Evolutionary conservation across 2,113 vertebrate species (phyloP).

Genomic region (Setophaga kirtlandii): DNA sequence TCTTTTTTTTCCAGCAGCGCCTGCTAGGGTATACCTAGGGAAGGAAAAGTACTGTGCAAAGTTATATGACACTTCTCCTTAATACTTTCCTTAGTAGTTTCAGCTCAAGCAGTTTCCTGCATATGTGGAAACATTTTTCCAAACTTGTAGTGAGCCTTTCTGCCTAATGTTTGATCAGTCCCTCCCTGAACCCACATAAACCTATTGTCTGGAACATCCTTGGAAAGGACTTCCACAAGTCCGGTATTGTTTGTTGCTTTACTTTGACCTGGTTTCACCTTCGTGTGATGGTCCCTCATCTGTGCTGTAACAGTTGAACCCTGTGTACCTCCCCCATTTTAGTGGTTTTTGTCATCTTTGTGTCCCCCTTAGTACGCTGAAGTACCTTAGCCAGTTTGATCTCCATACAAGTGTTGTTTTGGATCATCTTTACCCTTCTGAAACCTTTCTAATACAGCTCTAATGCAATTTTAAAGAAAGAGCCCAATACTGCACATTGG

Average conservation of each 20-base stretch:
- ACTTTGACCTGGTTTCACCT: neutral
- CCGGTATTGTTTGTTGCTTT: neutral
- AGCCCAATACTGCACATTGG: neutral
- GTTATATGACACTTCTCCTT: neutral
- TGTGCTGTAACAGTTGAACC: neutral
- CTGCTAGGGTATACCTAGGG: neutral
- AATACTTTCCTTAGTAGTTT: neutral
- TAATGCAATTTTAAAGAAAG: neutral
- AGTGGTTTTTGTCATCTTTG: fast-evolving
- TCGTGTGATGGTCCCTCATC: neutral
- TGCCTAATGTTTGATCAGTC: neutral
- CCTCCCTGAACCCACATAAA: neutral
- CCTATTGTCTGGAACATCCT: neutral
- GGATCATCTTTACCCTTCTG: neutral
- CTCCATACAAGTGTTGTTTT: neutral
- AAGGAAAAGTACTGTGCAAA: neutral
- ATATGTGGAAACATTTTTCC: neutral
- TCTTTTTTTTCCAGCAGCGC: neutral
- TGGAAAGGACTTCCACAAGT: neutral
- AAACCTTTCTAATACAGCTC: neutral
- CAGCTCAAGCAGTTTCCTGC: neutral
- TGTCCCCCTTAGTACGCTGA: neutral
- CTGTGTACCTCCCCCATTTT: neutral
- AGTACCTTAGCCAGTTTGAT: neutral
- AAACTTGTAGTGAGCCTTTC: neutral